These are phyloP conservation scores for Melanerpes formicivorus DNA, from an alignment of 2,113 vertebrate species.

Conservation along the genomic window DNA sequence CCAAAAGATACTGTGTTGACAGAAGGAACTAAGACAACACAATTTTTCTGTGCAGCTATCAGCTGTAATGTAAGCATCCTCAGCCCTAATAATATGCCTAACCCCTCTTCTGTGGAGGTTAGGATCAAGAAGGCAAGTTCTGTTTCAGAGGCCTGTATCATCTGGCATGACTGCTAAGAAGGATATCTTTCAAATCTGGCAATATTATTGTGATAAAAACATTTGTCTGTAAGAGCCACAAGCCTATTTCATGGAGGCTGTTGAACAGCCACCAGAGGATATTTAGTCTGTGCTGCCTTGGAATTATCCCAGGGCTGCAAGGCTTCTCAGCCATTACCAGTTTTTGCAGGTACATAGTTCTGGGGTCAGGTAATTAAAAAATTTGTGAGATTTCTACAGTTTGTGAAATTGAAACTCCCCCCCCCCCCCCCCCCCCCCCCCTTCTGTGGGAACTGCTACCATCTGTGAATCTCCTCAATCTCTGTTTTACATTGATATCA, in stretches of 20 bases:
- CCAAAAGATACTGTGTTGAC: constrained; percentile 4
- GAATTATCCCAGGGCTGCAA: constrained; percentile 22
- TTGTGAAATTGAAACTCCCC: neutral
- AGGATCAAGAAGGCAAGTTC: constrained; percentile 24
- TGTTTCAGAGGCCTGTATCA: constrained; percentile 35
- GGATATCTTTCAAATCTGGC: constrained; percentile 46
- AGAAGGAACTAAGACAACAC: constrained; percentile 14
- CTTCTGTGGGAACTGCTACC: neutral
- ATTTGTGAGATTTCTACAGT: neutral
- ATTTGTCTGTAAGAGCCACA: constrained; percentile 45
- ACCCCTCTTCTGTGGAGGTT: constrained; percentile 30
- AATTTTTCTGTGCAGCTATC: constrained; percentile 16
- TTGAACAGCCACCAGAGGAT: constrained; percentile 26
- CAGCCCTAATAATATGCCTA: constrained; percentile 40
- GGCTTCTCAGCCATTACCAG: neutral
- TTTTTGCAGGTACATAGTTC: neutral
- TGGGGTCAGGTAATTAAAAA: constrained; percentile 2
- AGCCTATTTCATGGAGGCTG: constrained; percentile 46
- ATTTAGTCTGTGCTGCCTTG: constrained; percentile 38
- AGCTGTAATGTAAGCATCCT: constrained; percentile 27
- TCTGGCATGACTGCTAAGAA: constrained; percentile 39
- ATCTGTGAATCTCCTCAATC: neutral
- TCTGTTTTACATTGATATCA: neutral
- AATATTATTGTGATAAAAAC: constrained; percentile 39
- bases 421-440: too few relatives aligned